Base-by-base conservation (phyloP, 1,140 invertebrate genomes). In the Aricia agestis region DNA sequence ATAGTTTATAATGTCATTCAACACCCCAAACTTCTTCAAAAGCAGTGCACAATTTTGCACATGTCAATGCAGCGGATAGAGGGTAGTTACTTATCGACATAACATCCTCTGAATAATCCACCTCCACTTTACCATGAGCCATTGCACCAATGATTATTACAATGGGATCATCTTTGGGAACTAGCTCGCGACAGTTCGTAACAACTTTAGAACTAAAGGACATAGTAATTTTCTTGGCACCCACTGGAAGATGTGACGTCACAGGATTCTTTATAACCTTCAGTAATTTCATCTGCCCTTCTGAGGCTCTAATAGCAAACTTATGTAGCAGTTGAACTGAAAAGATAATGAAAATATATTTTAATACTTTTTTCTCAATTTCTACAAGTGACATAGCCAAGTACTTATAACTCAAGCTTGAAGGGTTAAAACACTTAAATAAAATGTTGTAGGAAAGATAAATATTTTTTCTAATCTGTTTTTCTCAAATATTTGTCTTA, bases 261-360 rank as follows among this genome's bases (percentile, higher is more conserved):
- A 99, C 93, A 3, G 99, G 99, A 93, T 99, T 99, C 90, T 98
- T 99, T 59, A 99, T 99, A 6, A 99, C 97, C 94, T 98, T 99
- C 65, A 99, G 88, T 19, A 99, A 86, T 84, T 98, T 99, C 85
- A 98, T 95, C 1, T 96, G 95, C 1, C 95, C 95, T 87, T 99
- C 97, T 18, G 95, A 95, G 61, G 99, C 97, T 82, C 97, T 93
- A 25, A 99, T 97, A 72, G 95, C 95, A 82, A 98, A 96, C 92
- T 99, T 99, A 83, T 99, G 98, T 59, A 99, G 93, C 11, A 99
- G 92, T 94, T 99, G 98, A 59, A 99, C 98, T 98, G 92, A 74
- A 96, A 93, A 76, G 75, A 9, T 78, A 78, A 25, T 25, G 70
- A 73, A 78, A 67, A 74, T 13, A 72, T 57, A 52, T 66, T 65